Percentiles rank a stretch among this genome's conserved stretches.
phyloP scores from a whole-genome alignment of 2,888 invertebrate species.

The Barypeithes pellucidus region DNA sequence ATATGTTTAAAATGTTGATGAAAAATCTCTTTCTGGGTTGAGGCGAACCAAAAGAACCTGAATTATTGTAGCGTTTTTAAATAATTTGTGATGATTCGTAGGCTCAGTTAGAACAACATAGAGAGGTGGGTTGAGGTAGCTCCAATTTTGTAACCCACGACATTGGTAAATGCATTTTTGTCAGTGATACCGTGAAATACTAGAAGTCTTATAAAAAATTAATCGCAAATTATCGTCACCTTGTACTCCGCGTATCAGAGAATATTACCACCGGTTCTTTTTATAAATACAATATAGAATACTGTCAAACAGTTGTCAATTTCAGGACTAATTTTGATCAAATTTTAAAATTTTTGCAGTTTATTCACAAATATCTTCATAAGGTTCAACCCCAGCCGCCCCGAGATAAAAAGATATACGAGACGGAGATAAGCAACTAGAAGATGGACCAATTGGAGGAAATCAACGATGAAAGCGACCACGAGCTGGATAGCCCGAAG shows the following conservation, averaged over 20 bases:
- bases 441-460: constrained; percentile 58
- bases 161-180: too few species aligned
- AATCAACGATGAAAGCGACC: constrained; percentile 60
- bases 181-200: too few species aligned
- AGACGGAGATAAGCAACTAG: not conserved
- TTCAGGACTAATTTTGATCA: constrained; percentile 30
- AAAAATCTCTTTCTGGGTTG: too few species aligned
- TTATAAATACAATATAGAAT: not conserved
- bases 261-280: not conserved
- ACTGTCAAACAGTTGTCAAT: constrained; percentile 36
- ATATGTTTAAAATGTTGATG: too few species aligned
- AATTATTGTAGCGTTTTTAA: too few species aligned
- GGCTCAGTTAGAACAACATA: too few species aligned
- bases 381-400: not conserved
- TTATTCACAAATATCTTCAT: constrained; percentile 33
- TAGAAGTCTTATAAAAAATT: too few species aligned
- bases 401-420: not conserved
- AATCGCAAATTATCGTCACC: not conserved
- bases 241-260: not conserved
- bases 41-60: too few species aligned
- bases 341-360: constrained; percentile 47
- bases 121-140: too few species aligned
- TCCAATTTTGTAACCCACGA: too few species aligned
- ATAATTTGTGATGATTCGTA: too few species aligned
- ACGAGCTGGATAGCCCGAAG: constrained; percentile 41